Evolutionary conservation across 2,113 vertebrate genomes (phyloP), one percentile per base, ranked within the genome.

Genomic region (Turnix velox): DNA sequence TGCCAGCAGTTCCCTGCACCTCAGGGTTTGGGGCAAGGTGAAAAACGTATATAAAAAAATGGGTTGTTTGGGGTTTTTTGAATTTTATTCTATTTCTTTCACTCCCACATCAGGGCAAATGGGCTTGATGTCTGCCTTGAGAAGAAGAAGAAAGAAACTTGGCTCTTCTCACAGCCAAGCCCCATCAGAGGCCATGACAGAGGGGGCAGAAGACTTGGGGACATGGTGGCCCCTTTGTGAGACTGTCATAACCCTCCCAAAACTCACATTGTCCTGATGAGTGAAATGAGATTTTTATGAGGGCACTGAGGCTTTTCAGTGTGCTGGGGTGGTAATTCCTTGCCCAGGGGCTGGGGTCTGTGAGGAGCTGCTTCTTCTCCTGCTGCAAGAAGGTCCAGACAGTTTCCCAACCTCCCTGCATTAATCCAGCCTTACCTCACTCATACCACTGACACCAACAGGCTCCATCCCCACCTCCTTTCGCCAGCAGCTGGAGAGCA

Each of bases 11-110:
- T 72, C 61, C 55, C 51, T 42, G 51, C 0, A 0, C 78, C 57
- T 13, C 0, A 0, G 1, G 45, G 4, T 42, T 46, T 0, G 6
- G 42, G 24, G 52, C 24, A 8, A 59, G 75, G 30, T 4, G 2
- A 12, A 67, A 72, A 27, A 10, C 12, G n/a, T 14, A 18, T 15
- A 18, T 2, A 0, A 0, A 6, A 6, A 42, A 83, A 18, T 12
- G 33, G 22, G 40, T 28, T 61, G 80, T 52, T 28, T 8, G 12
- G 15, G 31, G 3, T 7, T 42, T 12, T 8, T 18, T 61, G 4
- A 2, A 8, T 17, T 25, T 3, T 30, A 46, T 71, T 74, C 30
- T 6, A 4, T 20, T 4, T 43, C 61, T 75, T 66, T 59, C 16
- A 2, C 66, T 74, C n/a, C 67, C 1, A 0, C 37, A 8, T 24